Conservation (phyloP, 2,113 vertebrate species). For the Cyphomyrus plagiostoma region DNA sequence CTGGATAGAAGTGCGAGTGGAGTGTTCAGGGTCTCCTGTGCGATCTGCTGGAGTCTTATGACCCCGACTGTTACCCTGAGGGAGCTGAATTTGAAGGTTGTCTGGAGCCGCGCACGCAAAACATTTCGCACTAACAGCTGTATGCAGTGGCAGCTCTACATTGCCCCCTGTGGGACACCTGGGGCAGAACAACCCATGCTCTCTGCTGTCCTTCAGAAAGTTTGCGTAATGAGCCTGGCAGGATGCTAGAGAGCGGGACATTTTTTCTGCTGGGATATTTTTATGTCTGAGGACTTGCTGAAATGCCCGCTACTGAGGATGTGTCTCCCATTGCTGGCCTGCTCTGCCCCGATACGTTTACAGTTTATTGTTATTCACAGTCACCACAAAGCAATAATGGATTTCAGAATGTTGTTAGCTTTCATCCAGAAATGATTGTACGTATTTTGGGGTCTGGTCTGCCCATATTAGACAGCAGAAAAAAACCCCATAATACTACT, state of each 20-base stretch:
- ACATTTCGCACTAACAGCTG: not conserved
- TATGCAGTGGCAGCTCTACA: not conserved
- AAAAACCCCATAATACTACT: not conserved
- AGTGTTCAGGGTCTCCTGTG: not conserved
- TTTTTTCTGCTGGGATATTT: not conserved
- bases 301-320: not conserved
- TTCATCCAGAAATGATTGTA: not conserved
- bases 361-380: not conserved
- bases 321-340: not conserved
- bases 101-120: not conserved
- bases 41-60: not conserved
- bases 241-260: not conserved
- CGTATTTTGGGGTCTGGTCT: not conserved
- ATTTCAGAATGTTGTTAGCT: not conserved
- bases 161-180: not conserved
- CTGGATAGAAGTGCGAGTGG: not conserved
- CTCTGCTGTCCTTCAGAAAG: not conserved
- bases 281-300: not conserved
- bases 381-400: not conserved
- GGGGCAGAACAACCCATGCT: not conserved
- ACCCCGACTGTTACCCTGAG: not conserved
- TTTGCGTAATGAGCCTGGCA: not conserved
- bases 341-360: not conserved
- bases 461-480: not conserved
- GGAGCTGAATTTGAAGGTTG: not conserved